These are phyloP conservation scores for Mesoclemmys tuberculata DNA, from an alignment of 2,113 vertebrate species.

Conservation along the genomic window DNA sequence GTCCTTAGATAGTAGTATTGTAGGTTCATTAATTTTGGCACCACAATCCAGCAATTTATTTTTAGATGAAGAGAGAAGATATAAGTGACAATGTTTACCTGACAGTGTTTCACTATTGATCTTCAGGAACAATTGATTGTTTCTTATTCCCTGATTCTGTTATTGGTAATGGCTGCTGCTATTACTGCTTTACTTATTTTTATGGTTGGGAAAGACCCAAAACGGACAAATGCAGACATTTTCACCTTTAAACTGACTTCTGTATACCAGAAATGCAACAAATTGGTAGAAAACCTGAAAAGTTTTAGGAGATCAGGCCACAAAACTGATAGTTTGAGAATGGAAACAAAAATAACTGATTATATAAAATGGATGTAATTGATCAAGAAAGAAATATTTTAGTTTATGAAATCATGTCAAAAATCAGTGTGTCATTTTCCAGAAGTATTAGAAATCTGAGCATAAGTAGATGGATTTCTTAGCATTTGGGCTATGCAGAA, in stretches of 20 bases:
- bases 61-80: constrained; percentile 55
- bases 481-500: not conserved
- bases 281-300: not conserved
- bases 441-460: not conserved
- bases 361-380: not conserved
- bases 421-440: not conserved
- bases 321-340: not conserved
- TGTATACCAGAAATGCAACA: not conserved
- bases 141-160: not conserved
- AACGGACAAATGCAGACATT: not conserved
- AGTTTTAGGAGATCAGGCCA: not conserved
- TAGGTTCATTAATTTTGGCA: constrained; percentile 38
- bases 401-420: constrained; percentile 25
- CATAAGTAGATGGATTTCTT: constrained; percentile 16
- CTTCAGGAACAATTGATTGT: not conserved
- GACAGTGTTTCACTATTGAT: constrained; percentile 5
- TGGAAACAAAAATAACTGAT: not conserved
- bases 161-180: not conserved
- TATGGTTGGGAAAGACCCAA: not conserved
- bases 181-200: not conserved
- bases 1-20: not conserved
- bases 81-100: constrained; percentile 34
- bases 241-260: not conserved
- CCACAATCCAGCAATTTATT: constrained; percentile 39
- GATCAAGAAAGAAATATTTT: constrained; percentile 37